A percentile compares a stretch with the other conserved stretches of the same genome.
Conservation (phyloP, 2,797 vertebrate species). For the Emys orbicularis region DNA sequence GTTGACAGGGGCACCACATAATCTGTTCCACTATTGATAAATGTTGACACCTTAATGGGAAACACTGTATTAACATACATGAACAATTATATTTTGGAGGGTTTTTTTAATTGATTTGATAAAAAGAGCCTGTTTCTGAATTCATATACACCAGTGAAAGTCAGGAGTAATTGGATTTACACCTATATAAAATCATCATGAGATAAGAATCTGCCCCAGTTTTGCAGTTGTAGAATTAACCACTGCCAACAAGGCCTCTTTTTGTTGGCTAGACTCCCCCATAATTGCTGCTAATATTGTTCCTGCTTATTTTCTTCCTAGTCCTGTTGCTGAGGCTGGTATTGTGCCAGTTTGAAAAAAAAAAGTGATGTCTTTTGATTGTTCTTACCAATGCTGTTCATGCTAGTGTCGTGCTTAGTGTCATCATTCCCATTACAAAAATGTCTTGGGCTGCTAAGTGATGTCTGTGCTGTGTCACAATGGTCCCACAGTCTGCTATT, state of each 20-base stretch:
- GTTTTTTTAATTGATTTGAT: neutral
- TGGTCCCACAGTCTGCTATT: neutral
- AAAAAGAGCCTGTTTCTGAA: neutral
- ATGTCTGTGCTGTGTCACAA: neutral
- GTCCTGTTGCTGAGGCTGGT: neutral
- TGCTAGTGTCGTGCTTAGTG: neutral
- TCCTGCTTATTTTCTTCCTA: neutral
- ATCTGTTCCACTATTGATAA: neutral
- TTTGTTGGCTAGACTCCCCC: neutral
- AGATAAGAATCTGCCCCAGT: neutral
- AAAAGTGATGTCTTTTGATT: neutral
- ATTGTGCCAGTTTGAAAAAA: accelerated
- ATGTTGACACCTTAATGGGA: neutral
- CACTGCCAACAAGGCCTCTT: neutral
- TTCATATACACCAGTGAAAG: neutral
- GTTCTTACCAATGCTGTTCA: neutral
- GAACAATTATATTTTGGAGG: neutral
- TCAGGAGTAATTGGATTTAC: neutral
- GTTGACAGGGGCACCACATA: neutral
- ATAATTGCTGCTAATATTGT: neutral
- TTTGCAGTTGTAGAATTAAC: neutral
- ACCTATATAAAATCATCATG: neutral
- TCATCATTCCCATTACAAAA: neutral
- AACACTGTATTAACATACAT: neutral
- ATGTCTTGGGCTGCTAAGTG: neutral